Evolutionary conservation across 2,888 invertebrate species (phyloP).

Genomic region (Protonemura montana): DNA sequence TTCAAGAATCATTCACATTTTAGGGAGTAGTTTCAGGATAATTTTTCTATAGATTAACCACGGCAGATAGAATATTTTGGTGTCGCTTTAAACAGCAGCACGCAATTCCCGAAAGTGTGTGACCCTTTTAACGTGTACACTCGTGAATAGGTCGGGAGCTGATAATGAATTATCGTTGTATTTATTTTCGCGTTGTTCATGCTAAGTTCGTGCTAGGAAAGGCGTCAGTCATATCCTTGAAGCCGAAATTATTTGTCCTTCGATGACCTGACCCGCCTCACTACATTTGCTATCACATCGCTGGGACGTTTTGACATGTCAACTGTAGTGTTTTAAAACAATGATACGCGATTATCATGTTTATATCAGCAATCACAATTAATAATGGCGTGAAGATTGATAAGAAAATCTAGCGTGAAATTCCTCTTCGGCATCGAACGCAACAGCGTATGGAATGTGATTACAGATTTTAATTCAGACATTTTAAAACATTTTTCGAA

Average conservation of each 20-base stretch:
- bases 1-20: background rate
- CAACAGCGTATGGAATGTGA: background rate
- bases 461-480: background rate
- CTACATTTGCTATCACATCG: constrained; percentile 7
- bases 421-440: background rate
- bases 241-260: constrained; percentile 31
- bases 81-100: background rate
- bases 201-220: background rate
- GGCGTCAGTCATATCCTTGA: constrained; percentile 2
- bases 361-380: background rate
- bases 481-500: background rate
- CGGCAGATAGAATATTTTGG: background rate
- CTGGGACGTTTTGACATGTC: background rate
- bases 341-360: background rate
- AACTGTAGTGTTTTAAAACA: background rate
- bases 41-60: background rate
- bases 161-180: background rate
- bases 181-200: background rate
- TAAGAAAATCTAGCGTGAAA: background rate
- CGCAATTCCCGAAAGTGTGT: background rate
- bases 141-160: background rate
- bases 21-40: background rate
- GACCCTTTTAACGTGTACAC: background rate
- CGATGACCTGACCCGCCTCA: constrained; percentile 38
- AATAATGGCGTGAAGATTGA: background rate